Evolutionary conservation across 2,888 invertebrate species (phyloP).

Genomic region (Drosophila aldrichi): DNA sequence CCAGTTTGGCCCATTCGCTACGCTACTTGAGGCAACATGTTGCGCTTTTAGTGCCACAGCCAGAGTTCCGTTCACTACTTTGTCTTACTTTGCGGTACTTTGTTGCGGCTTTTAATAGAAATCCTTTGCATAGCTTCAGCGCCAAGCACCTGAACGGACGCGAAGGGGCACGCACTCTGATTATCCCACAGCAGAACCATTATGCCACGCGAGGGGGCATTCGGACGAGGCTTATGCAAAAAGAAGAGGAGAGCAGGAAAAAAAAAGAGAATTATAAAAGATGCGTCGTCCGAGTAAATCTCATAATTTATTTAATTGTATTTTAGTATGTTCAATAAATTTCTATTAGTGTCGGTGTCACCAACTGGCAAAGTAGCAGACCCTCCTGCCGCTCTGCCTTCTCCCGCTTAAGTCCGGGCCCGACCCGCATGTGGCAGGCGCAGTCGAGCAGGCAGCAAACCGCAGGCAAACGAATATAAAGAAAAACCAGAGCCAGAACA

Average conservation of each 20-base stretch:
- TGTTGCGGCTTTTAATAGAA: slow-evolving; percentile 77
- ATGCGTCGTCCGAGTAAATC: slow-evolving; percentile 61
- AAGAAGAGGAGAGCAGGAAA: slow-evolving; percentile 4
- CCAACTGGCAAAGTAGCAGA: slow-evolving; percentile 27
- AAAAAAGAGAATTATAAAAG: slow-evolving; percentile 44
- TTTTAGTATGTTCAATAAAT: slow-evolving; percentile 79
- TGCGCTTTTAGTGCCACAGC: slow-evolving; percentile 68
- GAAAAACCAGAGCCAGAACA: slow-evolving; percentile 27
- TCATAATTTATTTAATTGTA: slow-evolving; percentile 81
- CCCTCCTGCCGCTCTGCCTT: not conserved
- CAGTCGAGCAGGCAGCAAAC: slow-evolving; percentile 37
- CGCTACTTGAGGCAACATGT: slow-evolving; percentile 75
- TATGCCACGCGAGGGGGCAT: not conserved
- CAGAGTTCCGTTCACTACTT: slow-evolving; percentile 59
- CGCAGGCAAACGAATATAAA: slow-evolving; percentile 55
- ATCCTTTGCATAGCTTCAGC: slow-evolving; percentile 64
- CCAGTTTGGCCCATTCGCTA: slow-evolving; percentile 26
- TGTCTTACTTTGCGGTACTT: slow-evolving; percentile 78
- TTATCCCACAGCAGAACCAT: slow-evolving; percentile 36
- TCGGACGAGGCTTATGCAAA: slow-evolving; percentile 47
- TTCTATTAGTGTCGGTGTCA: slow-evolving; percentile 73
- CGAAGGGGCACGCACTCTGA: slow-evolving; percentile 42
- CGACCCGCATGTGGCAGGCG: slow-evolving; percentile 56
- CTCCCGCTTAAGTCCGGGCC: slow-evolving; percentile 4
- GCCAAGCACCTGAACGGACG: slow-evolving; percentile 41